Percentiles rank a stretch among this genome's conserved stretches.
Evolutionary conservation across 2,797 vertebrate genomes (phyloP).

Genomic region (Glyptemys insculpta): DNA sequence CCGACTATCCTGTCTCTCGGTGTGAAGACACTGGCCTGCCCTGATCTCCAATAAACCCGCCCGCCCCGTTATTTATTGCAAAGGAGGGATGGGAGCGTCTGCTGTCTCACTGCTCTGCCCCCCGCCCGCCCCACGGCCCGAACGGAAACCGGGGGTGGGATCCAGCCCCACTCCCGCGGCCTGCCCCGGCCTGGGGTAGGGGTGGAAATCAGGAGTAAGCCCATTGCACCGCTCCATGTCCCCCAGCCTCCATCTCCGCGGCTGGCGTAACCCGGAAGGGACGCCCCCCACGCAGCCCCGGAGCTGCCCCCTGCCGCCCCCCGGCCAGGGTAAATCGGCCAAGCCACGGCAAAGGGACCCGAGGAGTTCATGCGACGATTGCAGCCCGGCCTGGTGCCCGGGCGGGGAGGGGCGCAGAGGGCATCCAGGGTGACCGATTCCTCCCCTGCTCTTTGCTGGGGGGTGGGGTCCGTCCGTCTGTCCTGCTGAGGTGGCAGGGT

Average conservation of each 20-base stretch:
- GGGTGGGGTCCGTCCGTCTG: neutral
- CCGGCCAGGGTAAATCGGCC: too few relatives aligned
- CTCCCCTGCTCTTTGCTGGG: neutral
- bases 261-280: too few relatives aligned
- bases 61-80: neutral
- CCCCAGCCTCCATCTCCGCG: too few relatives aligned
- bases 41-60: neutral
- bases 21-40: neutral
- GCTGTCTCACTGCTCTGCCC: neutral
- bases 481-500: constrained; percentile 56
- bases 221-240: too few relatives aligned
- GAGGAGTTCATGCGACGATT: too few relatives aligned
- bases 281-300: too few relatives aligned
- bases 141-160: too few relatives aligned
- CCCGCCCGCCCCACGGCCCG: neutral
- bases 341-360: too few relatives aligned
- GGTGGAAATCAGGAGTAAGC: too few relatives aligned
- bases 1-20: neutral
- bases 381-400: neutral
- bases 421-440: neutral
- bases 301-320: too few relatives aligned
- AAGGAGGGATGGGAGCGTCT: neutral
- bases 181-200: too few relatives aligned
- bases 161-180: too few relatives aligned
- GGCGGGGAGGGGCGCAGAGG: neutral